Evolutionary conservation across 2,113 vertebrate species (phyloP), one percentile per base, ranked within the genome.

Genomic region (Nycticebus coucang): DNA sequence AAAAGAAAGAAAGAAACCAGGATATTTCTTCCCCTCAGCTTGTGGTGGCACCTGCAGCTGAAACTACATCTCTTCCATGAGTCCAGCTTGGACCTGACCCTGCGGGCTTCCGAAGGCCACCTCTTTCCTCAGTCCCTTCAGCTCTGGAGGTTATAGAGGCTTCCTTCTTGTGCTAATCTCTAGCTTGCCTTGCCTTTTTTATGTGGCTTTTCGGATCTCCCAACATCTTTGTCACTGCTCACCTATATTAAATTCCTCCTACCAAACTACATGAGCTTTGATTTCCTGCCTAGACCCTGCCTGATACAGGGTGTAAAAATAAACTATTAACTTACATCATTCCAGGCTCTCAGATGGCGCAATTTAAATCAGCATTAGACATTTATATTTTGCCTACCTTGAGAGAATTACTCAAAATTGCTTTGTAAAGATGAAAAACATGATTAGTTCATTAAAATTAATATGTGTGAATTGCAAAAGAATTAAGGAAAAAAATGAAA

Each of bases 341-440:
- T 57, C 53, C 72, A 68, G 80, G 79, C 45, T 30, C 45, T 79
- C 33, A 72, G 53, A 59, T 64, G 15, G 60, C 35, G 55, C 90
- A 7, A 59, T 79, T 95, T 85, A 78, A 82, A 77, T 60, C 72
- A 71, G n/a, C 68, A 62, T 62, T 82, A 87, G 96, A 97, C 79
- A 84, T 68, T 92, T 94, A 50, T 33, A 50, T 62, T 92, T 93
- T 75, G 57, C 74, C 66, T 45, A 14, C 53, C 71, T 28, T 22
- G 28, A 93, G 33, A 97, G 71, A 90, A 87, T 72, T 81, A 89
- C 15, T 97, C 74, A 89, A 90, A 97, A 95, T 35, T 85, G 87
- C 74, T 85, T 81, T 93, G 50, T n/a, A 85, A 88, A 95, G 74
- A 87, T 37, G 72, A 77, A 68, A 83, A 83, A 45, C 2, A 2